Percentiles rank a stretch among this genome's conserved stretches.
Conservation (phyloP, 1,140 invertebrate genomes). For the Cepaea nemoralis region DNA sequence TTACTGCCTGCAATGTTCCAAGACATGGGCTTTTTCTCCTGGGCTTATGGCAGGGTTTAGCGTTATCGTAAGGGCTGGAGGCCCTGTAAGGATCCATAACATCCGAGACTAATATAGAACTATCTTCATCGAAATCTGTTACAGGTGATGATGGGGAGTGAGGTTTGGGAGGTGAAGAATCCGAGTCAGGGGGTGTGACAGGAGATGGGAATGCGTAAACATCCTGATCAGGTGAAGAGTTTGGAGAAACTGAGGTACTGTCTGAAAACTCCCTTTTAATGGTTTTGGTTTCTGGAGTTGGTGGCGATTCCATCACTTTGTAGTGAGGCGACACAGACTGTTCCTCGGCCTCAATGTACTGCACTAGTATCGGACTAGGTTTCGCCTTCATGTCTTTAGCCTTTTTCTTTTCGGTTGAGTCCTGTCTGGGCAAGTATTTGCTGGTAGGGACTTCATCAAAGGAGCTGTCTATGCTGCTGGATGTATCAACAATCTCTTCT, state of each 20-base stretch:
- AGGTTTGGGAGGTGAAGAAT: slow-evolving; percentile 68
- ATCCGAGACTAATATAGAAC: neutral
- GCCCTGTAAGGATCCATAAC: neutral
- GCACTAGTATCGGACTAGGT: slow-evolving; percentile 61
- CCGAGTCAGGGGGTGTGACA: slow-evolving; percentile 68
- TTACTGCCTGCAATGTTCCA: neutral
- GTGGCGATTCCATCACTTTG: slow-evolving; percentile 66
- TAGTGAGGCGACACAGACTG: slow-evolving; percentile 65
- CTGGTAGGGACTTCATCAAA: neutral
- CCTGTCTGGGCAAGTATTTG: slow-evolving; percentile 54
- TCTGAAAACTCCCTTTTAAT: slow-evolving; percentile 67
- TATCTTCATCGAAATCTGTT: slow-evolving; percentile 62
- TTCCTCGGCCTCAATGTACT: slow-evolving; percentile 65
- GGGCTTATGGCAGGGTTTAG: neutral
- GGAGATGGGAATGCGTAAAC: slow-evolving; percentile 65
- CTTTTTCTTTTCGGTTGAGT: slow-evolving; percentile 57
- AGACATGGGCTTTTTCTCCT: neutral
- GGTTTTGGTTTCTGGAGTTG: slow-evolving; percentile 63
- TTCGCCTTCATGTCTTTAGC: slow-evolving; percentile 68
- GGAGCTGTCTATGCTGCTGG: slow-evolving; percentile 19
- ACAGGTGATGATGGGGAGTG: slow-evolving; percentile 65
- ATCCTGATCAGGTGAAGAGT: slow-evolving; percentile 61
- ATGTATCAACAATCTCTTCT: slow-evolving; percentile 10
- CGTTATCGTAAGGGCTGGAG: slow-evolving; percentile 28
- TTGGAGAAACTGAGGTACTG: slow-evolving; percentile 64